These are phyloP conservation scores for Champsocephalus esox DNA, from an alignment of 2,797 vertebrate genomes.

Conservation along the genomic window DNA sequence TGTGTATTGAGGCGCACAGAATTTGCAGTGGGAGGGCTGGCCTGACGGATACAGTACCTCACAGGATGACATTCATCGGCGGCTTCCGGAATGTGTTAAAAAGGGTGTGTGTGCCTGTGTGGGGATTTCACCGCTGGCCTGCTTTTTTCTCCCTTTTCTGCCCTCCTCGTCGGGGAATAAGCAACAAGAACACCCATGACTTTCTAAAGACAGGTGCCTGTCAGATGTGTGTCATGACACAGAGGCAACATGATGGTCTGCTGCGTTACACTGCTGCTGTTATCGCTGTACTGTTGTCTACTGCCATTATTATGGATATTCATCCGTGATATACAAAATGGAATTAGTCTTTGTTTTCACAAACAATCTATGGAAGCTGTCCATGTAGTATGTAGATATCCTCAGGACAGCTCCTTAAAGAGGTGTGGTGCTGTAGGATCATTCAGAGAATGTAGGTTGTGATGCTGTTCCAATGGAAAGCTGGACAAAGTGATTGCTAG, in stretches of 20 bases:
- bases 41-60: conserved; percentile 70
- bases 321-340: neutral
- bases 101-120: conserved; percentile 42
- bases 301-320: too few species aligned
- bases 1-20: conserved; percentile 76
- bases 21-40: conserved; percentile 62
- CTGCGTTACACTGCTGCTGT: neutral
- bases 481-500: too few species aligned
- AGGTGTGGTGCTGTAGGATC: neutral
- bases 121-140: conserved; percentile 47
- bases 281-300: neutral
- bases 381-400: neutral
- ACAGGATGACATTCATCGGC: conserved; percentile 73
- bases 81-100: conserved; percentile 62
- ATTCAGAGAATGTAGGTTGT: too few species aligned
- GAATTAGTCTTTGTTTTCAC: neutral
- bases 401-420: neutral
- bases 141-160: conserved; percentile 31
- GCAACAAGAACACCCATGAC: conserved; percentile 28
- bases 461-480: too few species aligned
- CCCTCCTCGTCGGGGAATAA: conserved; percentile 10
- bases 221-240: neutral
- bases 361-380: neutral
- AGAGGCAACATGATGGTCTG: conserved; percentile 6
- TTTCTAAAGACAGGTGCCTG: conserved; percentile 26